Evolutionary conservation across 2,113 vertebrate genomes (phyloP), one percentile per base, ranked within the genome.

Genomic region (Formicarius rufipectus): DNA sequence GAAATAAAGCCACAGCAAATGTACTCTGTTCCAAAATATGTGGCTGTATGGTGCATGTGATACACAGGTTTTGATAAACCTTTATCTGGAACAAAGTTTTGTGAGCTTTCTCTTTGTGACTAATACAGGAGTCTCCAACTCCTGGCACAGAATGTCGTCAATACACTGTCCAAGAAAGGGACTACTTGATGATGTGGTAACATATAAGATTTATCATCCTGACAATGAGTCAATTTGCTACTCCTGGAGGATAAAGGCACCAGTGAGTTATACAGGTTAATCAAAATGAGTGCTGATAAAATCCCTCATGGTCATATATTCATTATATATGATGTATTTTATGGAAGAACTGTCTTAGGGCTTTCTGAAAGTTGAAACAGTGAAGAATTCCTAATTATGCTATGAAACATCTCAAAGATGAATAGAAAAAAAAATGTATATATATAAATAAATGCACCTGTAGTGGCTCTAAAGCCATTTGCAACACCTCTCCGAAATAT

Each of bases 201-300:
- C 42, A 79, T 72, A 76, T 90, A 93, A 93, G 76, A 74, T 27
- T 30, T 63, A 78, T 84, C 75, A 72, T 80, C 72, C 47, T 90
- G 90, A 91, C 78, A 71, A 31, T 27, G 64, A 91, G 47, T 88
- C 68, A 84, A 74, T 90, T 95, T 93, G 78, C 56, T 86, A 3
- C 68, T 85, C 85, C 85, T 93, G 20, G 87, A 94, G 79, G 75
- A 90, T 78, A 63, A 92, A 83, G 52, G 28, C 64, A 64, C n/a
- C 63, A 77, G 40, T 81, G 75, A 94, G 39, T 83, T 91, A 86
- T 60, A 72, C 64, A 81, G 59, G 56, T 90, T 94, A 95, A 95
- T 85, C 88, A 88, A 90, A 93, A 88, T 59, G 75, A 93, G 79
- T 91, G 87, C 68, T 94, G 83, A 86, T 94, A 95, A 95, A 96